Conservation (phyloP, 2,888 invertebrate genomes). For the Mythimna loreyi region DNA sequence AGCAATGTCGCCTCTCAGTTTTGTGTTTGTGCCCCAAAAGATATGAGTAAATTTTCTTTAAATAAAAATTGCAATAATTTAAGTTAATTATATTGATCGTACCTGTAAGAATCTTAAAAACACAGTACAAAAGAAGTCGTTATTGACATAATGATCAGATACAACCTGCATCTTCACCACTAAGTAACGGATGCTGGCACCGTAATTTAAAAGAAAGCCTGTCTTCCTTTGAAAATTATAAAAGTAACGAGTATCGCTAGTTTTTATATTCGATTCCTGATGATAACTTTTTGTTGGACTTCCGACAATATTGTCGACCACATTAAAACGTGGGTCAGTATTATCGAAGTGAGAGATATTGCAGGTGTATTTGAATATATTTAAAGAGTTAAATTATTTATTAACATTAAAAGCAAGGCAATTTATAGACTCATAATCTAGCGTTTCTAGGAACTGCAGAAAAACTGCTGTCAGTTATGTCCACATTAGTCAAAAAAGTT, state of each 20-base stretch:
- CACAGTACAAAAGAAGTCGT: background rate
- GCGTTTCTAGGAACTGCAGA: background rate
- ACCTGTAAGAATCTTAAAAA: background rate
- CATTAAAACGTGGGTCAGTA: constrained; percentile 17
- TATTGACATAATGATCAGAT: background rate
- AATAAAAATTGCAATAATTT: background rate
- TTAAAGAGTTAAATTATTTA: rapidly evolving
- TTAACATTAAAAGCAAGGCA: too few relatives aligned
- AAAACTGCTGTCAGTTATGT: too few relatives aligned
- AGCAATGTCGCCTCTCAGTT: too few relatives aligned
- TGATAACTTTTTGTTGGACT: constrained; percentile 34
- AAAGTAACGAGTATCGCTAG: constrained; percentile 21
- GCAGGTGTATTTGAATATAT: background rate
- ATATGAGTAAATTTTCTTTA: background rate
- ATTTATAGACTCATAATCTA: too few relatives aligned
- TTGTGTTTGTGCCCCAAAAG: background rate
- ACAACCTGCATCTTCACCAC: constrained; percentile 14
- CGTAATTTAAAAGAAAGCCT: constrained; percentile 49
- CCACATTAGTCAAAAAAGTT: too few relatives aligned
- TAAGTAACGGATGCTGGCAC: constrained; percentile 42
- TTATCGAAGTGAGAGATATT: constrained; percentile 37
- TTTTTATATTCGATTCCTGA: constrained; percentile 46
- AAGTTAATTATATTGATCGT: background rate
- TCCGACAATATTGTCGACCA: constrained; percentile 32
- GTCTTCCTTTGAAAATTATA: constrained; percentile 37